Evolutionary conservation across 2,113 vertebrate genomes (phyloP).

Genomic region (Xenus cinereus): DNA sequence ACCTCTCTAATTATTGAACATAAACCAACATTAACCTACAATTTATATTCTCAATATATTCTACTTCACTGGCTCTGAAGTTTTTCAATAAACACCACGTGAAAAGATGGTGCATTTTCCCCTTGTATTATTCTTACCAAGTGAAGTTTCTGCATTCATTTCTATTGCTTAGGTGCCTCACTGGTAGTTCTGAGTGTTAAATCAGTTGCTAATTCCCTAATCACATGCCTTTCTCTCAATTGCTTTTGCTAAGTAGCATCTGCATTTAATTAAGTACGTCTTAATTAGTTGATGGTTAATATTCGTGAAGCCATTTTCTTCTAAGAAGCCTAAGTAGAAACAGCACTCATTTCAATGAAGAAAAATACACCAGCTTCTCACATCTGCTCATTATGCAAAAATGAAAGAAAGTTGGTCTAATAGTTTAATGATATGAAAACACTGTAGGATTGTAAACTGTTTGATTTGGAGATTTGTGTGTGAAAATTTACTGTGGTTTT

Average conservation of each 20-base stretch:
- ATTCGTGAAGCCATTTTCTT: constrained; percentile 57
- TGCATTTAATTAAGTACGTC: constrained; percentile 65
- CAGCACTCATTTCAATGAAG: constrained; percentile 20
- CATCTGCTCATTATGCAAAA: constrained; percentile 40
- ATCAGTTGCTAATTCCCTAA: constrained; percentile 49
- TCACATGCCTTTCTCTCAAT: constrained; percentile 41
- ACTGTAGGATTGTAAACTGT: background rate
- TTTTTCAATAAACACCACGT: background rate
- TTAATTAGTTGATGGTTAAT: constrained; percentile 65
- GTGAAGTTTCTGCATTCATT: background rate
- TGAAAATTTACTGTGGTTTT: background rate
- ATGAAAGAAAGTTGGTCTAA: background rate
- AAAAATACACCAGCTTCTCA: constrained; percentile 35
- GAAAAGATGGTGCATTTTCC: background rate
- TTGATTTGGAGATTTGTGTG: background rate
- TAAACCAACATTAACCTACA: background rate
- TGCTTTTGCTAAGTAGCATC: constrained; percentile 45
- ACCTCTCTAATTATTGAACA: background rate
- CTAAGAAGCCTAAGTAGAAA: constrained; percentile 46
- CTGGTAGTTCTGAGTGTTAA: constrained; percentile 7
- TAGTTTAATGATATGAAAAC: constrained; percentile 25
- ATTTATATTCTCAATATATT: background rate
- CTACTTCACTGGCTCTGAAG: background rate
- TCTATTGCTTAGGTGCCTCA: background rate
- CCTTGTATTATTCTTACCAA: background rate